Evolutionary conservation across 2,888 invertebrate genomes (phyloP), one percentile per base, ranked within the genome.

Genomic region (Drosophila kuntzei): DNA sequence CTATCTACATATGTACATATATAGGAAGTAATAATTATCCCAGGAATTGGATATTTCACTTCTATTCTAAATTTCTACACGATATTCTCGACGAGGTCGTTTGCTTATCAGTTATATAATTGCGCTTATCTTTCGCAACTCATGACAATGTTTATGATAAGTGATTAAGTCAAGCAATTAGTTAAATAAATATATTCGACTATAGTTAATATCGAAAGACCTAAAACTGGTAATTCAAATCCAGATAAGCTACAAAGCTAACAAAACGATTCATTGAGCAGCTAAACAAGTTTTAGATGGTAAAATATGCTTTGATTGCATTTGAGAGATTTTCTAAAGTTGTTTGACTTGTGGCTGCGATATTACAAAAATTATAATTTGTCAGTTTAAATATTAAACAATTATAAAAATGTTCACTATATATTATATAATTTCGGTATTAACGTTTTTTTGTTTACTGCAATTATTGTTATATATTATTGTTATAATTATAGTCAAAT

Each of bases 31-130:
- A 43, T 34, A 18, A 12, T 11, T 47, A 12, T 36, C 50, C 14
- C 44, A 50, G 22, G 6, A 37, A 68, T 43, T 65, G 25, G 32
- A 70, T 65, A 47, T 25, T 51, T n/a, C n/a, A 0, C 0, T 32
- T 55, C 39, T 49, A 39, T 9, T 54, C 22, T 3, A 43, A 12
- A 41, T 18, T 39, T 46, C 25, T 49, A 74, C 34, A 18, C 61
- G 72, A 76, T 74, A 74, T 53, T 22, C 11, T 20, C 22, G 27
- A 36, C 75, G 74, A 77, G 75, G 78, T 69, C 58, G 59, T 16
- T 47, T 22, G 58, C 49, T 66, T 73, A 73, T 73, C 69, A 57
- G 16, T 44, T 60, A 46, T 59, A 3, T 37, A 27, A 18, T 77
- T 47, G 9, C 36, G 36, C 43, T 67, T 77, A 72, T 77, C 67